Conservation (phyloP, 2,797 vertebrate species). For the Parauchenoglanis ngamensis region DNA sequence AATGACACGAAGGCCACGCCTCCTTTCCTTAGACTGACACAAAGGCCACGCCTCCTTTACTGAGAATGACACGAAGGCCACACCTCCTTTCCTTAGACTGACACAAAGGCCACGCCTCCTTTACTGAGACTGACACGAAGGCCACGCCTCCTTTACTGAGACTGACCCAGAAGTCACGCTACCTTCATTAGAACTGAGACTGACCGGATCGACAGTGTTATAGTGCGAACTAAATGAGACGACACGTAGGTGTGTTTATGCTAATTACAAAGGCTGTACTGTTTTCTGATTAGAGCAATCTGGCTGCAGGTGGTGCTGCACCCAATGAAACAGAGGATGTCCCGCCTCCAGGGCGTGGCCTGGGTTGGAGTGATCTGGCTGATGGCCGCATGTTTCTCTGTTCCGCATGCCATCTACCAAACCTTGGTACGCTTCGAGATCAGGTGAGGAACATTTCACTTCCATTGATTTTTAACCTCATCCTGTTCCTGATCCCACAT, state of each 20-base stretch:
- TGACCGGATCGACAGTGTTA: neutral
- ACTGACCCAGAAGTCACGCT: neutral
- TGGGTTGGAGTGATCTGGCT: constrained; percentile 79
- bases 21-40: neutral
- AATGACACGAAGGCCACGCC: neutral
- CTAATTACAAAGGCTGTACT: neutral
- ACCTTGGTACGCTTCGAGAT: constrained; percentile 82
- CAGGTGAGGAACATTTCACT: constrained; percentile 65
- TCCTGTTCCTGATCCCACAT: neutral
- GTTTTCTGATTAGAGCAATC: neutral
- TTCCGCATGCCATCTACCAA: constrained; percentile 85
- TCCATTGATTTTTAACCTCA: neutral
- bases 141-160: neutral
- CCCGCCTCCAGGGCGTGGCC: constrained; percentile 71
- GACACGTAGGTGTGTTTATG: neutral
- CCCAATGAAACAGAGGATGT: constrained; percentile 79
- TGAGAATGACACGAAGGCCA: neutral
- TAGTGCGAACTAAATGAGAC: neutral
- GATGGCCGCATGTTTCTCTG: constrained; percentile 81
- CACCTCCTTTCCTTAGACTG: neutral
- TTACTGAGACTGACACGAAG: neutral
- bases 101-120: neutral
- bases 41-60: neutral
- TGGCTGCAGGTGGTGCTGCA: constrained; percentile 79
- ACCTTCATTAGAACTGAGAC: neutral